Conservation (phyloP, 2,113 vertebrate genomes). For the human region DNA sequence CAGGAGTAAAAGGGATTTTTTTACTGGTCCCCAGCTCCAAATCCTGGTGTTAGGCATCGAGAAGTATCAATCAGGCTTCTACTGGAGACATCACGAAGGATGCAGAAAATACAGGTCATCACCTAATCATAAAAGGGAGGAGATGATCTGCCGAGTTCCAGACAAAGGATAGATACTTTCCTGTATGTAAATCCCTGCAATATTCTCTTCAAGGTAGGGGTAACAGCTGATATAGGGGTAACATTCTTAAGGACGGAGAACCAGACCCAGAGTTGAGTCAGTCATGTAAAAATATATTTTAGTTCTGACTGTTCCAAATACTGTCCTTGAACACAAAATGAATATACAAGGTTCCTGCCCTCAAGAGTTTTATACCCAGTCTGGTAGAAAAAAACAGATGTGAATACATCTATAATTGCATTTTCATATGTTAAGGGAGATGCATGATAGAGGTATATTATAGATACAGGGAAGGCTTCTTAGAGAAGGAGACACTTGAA, state of each 20-base stretch:
- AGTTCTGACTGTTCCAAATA: constrained; percentile 7
- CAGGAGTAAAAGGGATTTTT: not conserved
- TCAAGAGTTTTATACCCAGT: not conserved
- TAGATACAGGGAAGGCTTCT: not conserved
- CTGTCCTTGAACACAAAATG: constrained; percentile 8
- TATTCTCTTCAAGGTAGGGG: not conserved
- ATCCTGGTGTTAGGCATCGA: not conserved
- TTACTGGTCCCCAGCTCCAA: not conserved
- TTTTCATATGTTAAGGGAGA: not conserved
- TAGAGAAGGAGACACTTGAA: not conserved
- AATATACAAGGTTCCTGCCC: not conserved
- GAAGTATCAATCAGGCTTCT: not conserved
- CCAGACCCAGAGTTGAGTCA: not conserved
- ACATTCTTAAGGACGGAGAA: not conserved
- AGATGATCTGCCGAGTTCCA: not conserved
- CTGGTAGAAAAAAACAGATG: not conserved
- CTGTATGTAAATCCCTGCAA: not conserved
- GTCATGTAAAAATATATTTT: constrained; percentile 20
- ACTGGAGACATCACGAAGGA: not conserved
- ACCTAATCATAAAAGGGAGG: constrained; percentile 2
- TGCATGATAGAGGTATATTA: not conserved
- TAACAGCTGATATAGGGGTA: not conserved
- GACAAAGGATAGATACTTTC: not conserved
- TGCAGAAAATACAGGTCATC: not conserved
- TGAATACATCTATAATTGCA: not conserved